These are phyloP conservation scores for Lithophane semibrunnea DNA, from an alignment of 2,888 invertebrate genomes.

Conservation along the genomic window DNA sequence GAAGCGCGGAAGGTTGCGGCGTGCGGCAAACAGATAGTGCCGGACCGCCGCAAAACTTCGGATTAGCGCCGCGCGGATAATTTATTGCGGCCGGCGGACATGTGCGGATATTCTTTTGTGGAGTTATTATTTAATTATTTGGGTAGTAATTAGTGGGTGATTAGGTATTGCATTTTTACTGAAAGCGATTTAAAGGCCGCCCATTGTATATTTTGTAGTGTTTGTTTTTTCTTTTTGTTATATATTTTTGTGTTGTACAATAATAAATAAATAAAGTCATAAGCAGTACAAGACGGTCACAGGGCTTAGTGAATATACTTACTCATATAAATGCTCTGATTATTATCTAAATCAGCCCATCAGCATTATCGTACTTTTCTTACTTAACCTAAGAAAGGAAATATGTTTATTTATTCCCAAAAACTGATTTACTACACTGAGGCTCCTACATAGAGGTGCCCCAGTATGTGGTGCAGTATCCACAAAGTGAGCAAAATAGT, in stretches of 20 bases:
- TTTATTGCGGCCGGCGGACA: conserved; percentile 78
- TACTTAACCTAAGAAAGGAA: background rate
- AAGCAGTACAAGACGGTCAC: background rate
- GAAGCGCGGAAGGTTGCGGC: conserved; percentile 88
- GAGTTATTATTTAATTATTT: conserved; percentile 61
- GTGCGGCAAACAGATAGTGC: conserved; percentile 88
- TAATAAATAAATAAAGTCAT: background rate
- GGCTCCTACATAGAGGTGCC: background rate
- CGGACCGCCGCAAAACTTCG: conserved; percentile 80
- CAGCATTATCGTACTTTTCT: background rate
- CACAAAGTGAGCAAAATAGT: background rate
- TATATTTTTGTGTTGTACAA: too few relatives aligned
- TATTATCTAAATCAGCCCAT: background rate
- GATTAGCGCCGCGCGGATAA: conserved; percentile 78
- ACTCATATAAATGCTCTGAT: background rate
- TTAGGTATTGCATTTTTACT: background rate
- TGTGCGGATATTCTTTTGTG: conserved; percentile 57
- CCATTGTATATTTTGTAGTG: too few relatives aligned
- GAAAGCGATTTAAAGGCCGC: background rate
- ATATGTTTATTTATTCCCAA: background rate
- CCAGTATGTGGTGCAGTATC: too few relatives aligned
- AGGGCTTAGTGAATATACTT: background rate
- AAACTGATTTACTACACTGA: background rate
- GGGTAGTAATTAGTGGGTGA: conserved; percentile 18
- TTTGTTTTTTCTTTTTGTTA: too few relatives aligned